Base-by-base conservation (phyloP, 2,797 vertebrate species). In the Hozukius guyotensis region DNA sequence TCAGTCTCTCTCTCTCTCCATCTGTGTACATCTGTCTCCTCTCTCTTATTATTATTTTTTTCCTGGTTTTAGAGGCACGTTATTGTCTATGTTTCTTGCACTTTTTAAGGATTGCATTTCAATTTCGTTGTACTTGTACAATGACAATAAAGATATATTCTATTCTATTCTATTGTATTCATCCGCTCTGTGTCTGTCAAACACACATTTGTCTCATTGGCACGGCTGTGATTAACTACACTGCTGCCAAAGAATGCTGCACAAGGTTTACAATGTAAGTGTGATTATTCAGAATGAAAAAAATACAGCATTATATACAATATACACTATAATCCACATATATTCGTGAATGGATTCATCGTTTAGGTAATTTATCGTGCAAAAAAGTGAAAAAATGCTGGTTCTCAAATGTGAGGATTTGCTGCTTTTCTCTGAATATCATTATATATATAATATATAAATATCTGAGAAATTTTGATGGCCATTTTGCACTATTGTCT, bases 21-120 rank as follows among this genome's bases (percentile, higher is more conserved):
- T 85, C 74, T 70, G 59, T 62, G 32, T 68, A 42, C 65, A 78
- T 77, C 77, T 80, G 46, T 80, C 74, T 87, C 46, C 66, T 77
- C 70, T 69, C 76, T 53, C 38, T 42, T 42, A 16, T 42, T 42
- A 42, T 42, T 42, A 3, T 6, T 46, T 42, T 46, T 46, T 0
- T 0, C 42, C 42, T 18, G 18, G 42, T 46, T 46, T 46, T 46
- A 46, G 42, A 46, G 42, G 42, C 42, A 46, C 42, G 16, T 46
- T 8, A 46, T 46, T 46, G 42, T 46, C 42, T 46, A 46, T 46
- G 6, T 46, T 46, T 46, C 42, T 46, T 18, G 42, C 42, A 46
- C 42, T 46, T 46, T 46, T 46, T 46, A 3, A 46, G 42, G 42
- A 46, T 46, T 46, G 16, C 42, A 46, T 46, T 16, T 46, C 7